Base-by-base conservation (phyloP, 2,113 vertebrate species). In the Zosterops hypoxanthus region DNA sequence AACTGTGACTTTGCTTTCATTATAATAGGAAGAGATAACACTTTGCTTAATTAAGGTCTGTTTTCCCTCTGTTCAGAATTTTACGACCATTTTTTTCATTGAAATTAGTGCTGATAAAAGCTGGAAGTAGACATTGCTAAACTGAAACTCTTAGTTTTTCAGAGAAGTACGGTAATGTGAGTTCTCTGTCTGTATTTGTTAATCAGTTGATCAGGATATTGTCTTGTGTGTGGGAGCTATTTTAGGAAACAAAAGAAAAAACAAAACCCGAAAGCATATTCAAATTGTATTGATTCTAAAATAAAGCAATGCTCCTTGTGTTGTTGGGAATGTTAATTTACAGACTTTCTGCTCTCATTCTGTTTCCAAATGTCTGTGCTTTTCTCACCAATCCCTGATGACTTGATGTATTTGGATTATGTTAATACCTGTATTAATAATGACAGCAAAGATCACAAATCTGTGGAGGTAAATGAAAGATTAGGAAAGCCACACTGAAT, bases 31-130 rank as follows among this genome's bases (percentile, higher is more conserved):
- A 96, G 94, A 98, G 97, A 98, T 97, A 97, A 98, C 96, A 94
- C 92, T 97, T 97, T 97, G 94, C 96, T 98, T 98, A 98, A 98
- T 98, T 98, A 98, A 98, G 97, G 88, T 86, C 97, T 98, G 93
- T 97, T 98, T 98, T 97, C 84, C 52, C 95, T 97, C 95, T 97
- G 96, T 98, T 98, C 93, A 75, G 96, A 97, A 97, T 98, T 97
- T 87, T 96, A 84, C 4, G 28, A 96, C 72, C 87, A 86, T 89
- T 97, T 97, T 96, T 94, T 97, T 85, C 77, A 22, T 87, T 96
- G 94, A 93, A 98, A 97, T 97, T 97, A 96, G 91, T 95, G 79
- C 96, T 96, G 96, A 97, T 98, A 97, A 97, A 97, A 97, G 96
- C 93, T 89, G 71, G 86, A 96, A 97, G 68, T 65, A 92, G 90